These are phyloP conservation scores for Pyrrhosoma nymphula DNA, from an alignment of 2,888 invertebrate genomes.

Conservation along the genomic window DNA sequence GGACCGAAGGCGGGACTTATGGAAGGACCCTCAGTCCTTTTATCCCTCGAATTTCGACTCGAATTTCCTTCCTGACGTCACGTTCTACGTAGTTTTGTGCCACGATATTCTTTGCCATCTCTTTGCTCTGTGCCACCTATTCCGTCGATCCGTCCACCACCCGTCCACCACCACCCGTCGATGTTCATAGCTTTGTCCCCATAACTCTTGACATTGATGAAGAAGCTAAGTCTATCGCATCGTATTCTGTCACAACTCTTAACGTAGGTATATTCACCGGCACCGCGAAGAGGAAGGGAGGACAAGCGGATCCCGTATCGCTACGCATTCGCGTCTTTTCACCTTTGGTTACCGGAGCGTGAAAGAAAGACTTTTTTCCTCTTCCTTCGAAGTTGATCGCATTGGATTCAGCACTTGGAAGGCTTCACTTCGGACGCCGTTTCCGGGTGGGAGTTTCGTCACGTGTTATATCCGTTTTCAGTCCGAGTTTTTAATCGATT, in stretches of 20 bases:
- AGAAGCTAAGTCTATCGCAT: not conserved
- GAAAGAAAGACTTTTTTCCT: not conserved
- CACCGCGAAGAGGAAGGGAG: not conserved
- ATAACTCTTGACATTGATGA: no score
- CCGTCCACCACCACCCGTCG: no score
- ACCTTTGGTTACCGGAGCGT: not conserved
- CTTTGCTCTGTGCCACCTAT: no score
- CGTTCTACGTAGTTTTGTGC: no score
- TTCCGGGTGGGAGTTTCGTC: slow-evolving; percentile 2
- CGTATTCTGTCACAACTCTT: not conserved
- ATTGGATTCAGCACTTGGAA: not conserved
- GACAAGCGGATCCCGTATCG: not conserved
- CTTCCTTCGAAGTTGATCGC: not conserved
- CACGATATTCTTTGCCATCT: no score
- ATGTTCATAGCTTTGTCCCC: no score
- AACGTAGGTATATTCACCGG: not conserved
- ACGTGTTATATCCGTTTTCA: not conserved
- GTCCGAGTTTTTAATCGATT: not conserved
- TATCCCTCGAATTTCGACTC: no score
- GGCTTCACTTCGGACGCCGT: not conserved
- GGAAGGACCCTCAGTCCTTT: no score
- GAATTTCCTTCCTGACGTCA: no score
- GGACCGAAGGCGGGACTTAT: no score
- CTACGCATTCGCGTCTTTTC: not conserved
- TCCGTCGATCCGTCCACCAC: no score